Evolutionary conservation across 2,797 vertebrate species (phyloP), one percentile per base, ranked within the genome.

Genomic region (Lagocephalus sceleratus): DNA sequence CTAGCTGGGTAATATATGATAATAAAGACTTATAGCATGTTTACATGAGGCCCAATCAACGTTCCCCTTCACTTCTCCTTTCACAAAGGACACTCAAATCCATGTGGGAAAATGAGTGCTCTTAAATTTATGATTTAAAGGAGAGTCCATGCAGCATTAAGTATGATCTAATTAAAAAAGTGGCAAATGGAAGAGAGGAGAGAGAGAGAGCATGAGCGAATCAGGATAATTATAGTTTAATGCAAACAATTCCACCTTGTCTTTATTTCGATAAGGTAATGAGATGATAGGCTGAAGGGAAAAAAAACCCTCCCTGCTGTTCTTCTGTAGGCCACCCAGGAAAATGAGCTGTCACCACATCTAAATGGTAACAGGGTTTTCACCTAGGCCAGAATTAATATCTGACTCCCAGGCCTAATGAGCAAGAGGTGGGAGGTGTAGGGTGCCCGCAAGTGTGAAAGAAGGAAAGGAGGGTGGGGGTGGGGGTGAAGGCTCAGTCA

Each of bases 181-280:
- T 41, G 35, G 68, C 23, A 79, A 88, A 85, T 75, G 66, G 56
- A 70, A 75, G n/a, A 43, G 53, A 66, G 66, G 56, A 60, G 57
- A 1, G 71, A 52, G 22, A 32, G 45, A 61, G 66, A 52, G 61
- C 73, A 62, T 57, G 58, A 78, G 71, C 57, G 79, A 86, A 86
- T 84, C 74, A 73, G 76, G 79, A 76, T 88, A 87, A 89, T 90
- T 89, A 88, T 83, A 85, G 76, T 73, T 80, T 88, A 87, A 90
- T 87, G 81, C 79, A 85, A 91, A 89, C 82, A 87, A 84, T 75
- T 83, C 79, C 38, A 73, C 79, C 60, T 84, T 87, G 86, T 89
- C 86, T 89, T 90, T 85, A 87, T 87, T 86, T 72, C 87, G 84
- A 87, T 83, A 80, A 81, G 81, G 87, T 90, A 90, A 91, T 88